Percentiles rank a stretch among this genome's conserved stretches.
phyloP scores from a whole-genome alignment of 1,140 invertebrate species.

The Drosophila cardini region DNA sequence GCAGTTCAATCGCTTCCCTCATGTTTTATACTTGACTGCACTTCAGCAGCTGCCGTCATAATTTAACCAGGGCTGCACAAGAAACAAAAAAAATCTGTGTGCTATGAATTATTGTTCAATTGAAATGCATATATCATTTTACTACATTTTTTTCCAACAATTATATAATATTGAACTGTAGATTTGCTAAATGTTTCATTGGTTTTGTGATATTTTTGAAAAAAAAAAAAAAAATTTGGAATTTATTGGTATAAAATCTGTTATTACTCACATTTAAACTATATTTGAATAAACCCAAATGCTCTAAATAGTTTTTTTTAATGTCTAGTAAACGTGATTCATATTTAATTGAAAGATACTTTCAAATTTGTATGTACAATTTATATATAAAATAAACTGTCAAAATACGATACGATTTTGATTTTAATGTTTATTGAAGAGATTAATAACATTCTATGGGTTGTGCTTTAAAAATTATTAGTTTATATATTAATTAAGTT shows the following conservation, averaged over 20 bases:
- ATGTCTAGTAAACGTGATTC: no score
- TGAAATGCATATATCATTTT: not conserved
- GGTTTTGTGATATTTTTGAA: not conserved
- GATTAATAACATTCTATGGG: no score
- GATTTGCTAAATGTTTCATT: not conserved
- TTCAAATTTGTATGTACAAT: no score
- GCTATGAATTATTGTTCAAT: not conserved
- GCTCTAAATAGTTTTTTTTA: no score
- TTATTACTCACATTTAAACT: not conserved
- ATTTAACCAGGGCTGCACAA: conserved; percentile 29
- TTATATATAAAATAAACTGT: no score
- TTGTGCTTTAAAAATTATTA: no score
- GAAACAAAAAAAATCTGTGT: not conserved
- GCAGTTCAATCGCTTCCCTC: conserved; percentile 15
- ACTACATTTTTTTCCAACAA: not conserved
- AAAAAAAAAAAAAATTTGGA: not conserved
- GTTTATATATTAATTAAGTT: no score
- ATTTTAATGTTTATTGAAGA: no score
- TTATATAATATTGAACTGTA: not conserved
- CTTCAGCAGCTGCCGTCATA: conserved; percentile 12
- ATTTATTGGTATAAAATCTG: not conserved
- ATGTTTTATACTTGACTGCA: conserved; percentile 30
- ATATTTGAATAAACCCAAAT: no score
- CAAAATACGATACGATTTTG: no score
- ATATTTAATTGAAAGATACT: no score